phyloP scores from a whole-genome alignment of 2,797 vertebrate species.

The Balearica regulorum region DNA sequence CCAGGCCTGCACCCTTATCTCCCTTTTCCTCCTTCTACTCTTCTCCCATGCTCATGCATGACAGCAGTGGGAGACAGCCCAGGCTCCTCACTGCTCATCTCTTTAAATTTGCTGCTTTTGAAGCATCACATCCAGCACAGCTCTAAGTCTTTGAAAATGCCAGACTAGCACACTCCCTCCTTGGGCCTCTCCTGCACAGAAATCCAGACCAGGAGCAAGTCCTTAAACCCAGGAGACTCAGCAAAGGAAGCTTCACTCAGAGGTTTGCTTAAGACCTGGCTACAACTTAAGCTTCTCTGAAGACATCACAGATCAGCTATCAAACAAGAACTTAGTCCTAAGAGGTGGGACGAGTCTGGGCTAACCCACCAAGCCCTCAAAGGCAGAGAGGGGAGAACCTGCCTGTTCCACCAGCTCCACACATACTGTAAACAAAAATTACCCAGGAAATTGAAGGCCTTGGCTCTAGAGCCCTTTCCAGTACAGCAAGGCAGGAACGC shows the following conservation, averaged over 20 bases:
- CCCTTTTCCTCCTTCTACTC: not conserved
- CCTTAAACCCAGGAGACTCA: not conserved
- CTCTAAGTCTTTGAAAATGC: not conserved
- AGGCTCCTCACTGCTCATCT: not conserved
- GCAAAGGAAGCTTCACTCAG: not conserved
- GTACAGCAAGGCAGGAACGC: not conserved
- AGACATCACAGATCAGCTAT: not conserved
- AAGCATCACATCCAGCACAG: not conserved
- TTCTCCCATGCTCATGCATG: fast-evolving
- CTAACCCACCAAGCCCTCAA: not conserved
- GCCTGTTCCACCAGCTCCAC: not conserved
- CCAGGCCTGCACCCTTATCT: not conserved
- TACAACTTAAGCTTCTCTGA: not conserved
- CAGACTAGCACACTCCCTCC: not conserved
- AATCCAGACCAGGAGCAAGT: not conserved
- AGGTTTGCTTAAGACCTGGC: not conserved
- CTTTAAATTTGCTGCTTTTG: not conserved
- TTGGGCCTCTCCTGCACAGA: not conserved
- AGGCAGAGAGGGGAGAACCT: not conserved
- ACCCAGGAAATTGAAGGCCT: not conserved
- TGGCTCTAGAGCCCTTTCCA: not conserved
- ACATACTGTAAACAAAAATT: not conserved
- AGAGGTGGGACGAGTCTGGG: not conserved
- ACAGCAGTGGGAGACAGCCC: not conserved
- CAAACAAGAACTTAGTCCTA: not conserved